A percentile compares a stretch with the other conserved stretches of the same genome.
These are phyloP conservation scores for Aramus guarauna DNA, from an alignment of 2,113 vertebrate genomes.

Conservation along the genomic window DNA sequence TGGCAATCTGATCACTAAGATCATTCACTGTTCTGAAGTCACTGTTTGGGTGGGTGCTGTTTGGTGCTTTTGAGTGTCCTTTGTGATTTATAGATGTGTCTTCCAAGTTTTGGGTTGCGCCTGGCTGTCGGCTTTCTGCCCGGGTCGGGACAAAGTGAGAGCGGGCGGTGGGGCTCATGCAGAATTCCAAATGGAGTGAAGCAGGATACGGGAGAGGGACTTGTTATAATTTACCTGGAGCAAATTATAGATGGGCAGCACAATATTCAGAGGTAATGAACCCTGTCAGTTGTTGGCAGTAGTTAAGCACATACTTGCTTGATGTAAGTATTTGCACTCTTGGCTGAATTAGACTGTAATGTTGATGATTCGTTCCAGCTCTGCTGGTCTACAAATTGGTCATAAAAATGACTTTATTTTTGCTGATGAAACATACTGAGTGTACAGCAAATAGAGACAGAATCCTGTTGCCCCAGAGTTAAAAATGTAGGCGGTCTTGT, in stretches of 20 bases:
- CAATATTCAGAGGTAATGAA: background rate
- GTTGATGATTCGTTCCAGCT: background rate
- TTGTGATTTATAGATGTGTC: background rate
- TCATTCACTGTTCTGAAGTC: background rate
- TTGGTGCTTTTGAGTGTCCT: background rate
- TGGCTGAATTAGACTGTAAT: background rate
- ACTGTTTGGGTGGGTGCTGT: background rate
- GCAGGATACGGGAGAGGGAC: background rate
- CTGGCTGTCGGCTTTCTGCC: background rate
- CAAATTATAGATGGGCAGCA: background rate
- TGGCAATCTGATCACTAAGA: slow-evolving; percentile 59
- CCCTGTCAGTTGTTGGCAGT: background rate
- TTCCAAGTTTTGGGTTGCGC: background rate
- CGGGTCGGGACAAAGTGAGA: accelerated
- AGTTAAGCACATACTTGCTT: background rate
- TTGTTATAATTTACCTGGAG: background rate
- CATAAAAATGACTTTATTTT: background rate
- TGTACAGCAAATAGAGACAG: background rate
- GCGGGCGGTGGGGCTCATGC: accelerated
- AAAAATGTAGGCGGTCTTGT: background rate
- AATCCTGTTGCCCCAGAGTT: background rate
- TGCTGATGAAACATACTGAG: background rate
- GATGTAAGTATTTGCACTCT: background rate
- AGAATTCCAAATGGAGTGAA: accelerated
- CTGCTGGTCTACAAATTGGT: background rate